Conservation (phyloP, 2,888 invertebrate species). For the Cryptocephalus primarius region DNA sequence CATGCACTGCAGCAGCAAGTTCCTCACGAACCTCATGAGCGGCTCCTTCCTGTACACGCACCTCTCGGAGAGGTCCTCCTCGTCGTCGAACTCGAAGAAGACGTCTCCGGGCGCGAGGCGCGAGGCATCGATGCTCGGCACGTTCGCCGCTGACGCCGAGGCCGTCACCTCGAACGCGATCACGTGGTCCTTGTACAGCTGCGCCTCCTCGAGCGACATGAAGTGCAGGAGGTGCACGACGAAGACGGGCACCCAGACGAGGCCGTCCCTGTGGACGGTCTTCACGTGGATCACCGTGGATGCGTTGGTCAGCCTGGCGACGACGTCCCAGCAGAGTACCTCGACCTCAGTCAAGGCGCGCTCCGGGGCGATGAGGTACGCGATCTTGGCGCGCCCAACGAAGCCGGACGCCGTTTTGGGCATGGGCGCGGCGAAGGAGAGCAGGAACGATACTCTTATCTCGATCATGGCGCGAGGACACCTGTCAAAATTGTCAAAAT, state of each 20-base stretch:
- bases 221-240: slow-evolving; percentile 16
- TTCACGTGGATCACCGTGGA: slow-evolving; percentile 12
- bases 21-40: slow-evolving; percentile 4
- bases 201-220: slow-evolving; percentile 14
- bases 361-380: slow-evolving; percentile 18
- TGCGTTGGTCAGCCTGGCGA: slow-evolving; percentile 14
- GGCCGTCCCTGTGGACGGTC: slow-evolving; percentile 13
- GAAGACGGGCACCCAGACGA: slow-evolving; percentile 19
- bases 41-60: too few relatives aligned
- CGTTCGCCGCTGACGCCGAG: too few relatives aligned
- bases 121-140: too few relatives aligned
- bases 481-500: too few relatives aligned
- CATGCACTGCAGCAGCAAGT: slow-evolving; percentile 5
- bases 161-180: slow-evolving; percentile 15
- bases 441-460: background rate
- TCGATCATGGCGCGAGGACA: background rate
- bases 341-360: slow-evolving; percentile 18
- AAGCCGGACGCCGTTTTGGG: background rate
- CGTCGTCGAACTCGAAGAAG: too few relatives aligned
- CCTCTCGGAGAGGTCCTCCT: too few relatives aligned
- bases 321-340: slow-evolving; percentile 19
- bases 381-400: slow-evolving; percentile 12
- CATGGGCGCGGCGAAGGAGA: background rate
- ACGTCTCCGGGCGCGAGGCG: too few relatives aligned
- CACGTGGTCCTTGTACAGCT: slow-evolving; percentile 10